Evolutionary conservation across 2,797 vertebrate genomes (phyloP).

Genomic region (Gymnopithys bicolor): DNA sequence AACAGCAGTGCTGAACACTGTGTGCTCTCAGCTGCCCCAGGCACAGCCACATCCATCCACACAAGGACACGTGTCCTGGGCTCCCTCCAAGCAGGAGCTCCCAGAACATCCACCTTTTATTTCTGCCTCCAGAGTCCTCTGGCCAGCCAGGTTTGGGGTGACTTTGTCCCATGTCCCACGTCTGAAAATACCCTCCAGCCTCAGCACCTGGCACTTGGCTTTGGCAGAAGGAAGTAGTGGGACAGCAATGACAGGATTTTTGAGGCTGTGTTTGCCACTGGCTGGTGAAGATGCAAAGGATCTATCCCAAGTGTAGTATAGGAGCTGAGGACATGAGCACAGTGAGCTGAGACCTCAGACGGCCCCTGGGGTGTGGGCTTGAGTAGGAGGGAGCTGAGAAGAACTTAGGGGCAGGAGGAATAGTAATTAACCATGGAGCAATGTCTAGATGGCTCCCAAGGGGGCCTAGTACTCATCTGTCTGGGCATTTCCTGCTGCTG

Average conservation of each 20-base stretch:
- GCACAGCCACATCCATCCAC: neutral
- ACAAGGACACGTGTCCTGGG: neutral
- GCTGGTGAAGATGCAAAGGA: neutral
- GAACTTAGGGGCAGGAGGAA: neutral
- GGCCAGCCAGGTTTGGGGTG: neutral
- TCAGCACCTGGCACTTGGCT: fast-evolving
- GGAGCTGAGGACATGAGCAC: neutral
- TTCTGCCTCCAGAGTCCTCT: neutral
- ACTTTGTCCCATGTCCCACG: fast-evolving
- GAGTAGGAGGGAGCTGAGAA: neutral
- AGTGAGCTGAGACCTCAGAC: neutral
- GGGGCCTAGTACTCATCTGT: neutral
- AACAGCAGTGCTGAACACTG: neutral
- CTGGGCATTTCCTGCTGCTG: neutral
- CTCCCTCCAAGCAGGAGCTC: neutral
- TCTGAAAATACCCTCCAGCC: neutral
- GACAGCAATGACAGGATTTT: neutral
- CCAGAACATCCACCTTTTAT: neutral
- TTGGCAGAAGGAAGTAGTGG: neutral
- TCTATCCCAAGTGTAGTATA: neutral
- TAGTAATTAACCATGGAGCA: neutral
- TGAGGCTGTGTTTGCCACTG: fast-evolving
- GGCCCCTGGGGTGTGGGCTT: neutral
- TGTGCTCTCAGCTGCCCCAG: neutral
- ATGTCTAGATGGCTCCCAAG: neutral